These are phyloP conservation scores for Ctenopoma kingsleyae DNA, from an alignment of 2,797 vertebrate genomes.

Conservation along the genomic window DNA sequence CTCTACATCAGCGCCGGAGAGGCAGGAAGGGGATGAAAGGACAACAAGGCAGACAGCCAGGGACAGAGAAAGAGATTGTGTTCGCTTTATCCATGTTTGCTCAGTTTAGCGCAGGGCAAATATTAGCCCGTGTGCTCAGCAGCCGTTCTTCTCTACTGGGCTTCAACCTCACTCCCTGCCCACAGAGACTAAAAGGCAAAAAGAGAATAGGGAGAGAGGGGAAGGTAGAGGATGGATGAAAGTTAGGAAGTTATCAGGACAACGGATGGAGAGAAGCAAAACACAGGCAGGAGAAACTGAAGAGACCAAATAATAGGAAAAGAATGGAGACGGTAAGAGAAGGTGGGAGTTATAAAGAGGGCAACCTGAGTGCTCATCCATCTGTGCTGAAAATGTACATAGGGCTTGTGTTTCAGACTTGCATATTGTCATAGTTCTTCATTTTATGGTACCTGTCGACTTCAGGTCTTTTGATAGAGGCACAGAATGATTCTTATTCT, in stretches of 20 bases:
- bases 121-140: conserved; percentile 72
- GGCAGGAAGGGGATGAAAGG: conserved; percentile 63
- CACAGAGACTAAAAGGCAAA: conserved; percentile 36
- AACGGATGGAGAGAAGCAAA: conserved; percentile 31
- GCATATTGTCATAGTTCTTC: conserved; percentile 13
- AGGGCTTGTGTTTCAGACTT: neutral
- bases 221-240: conserved; percentile 16
- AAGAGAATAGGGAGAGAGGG: conserved; percentile 7
- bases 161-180: conserved; percentile 47
- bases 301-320: conserved; percentile 18
- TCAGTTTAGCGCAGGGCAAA: conserved; percentile 77
- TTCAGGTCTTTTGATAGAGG: conserved; percentile 20
- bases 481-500: conserved; percentile 15
- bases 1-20: conserved; percentile 36
- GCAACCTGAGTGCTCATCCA: conserved; percentile 7
- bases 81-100: conserved; percentile 79
- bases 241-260: conserved; percentile 34
- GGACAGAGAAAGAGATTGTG: conserved; percentile 68
- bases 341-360: conserved; percentile 16
- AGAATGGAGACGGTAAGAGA: conserved; percentile 18
- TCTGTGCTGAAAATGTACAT: conserved; percentile 14
- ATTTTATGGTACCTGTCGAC: conserved; percentile 13
- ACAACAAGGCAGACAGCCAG: conserved; percentile 71
- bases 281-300: conserved; percentile 14
- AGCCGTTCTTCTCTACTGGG: conserved; percentile 68